phyloP scores from a whole-genome alignment of 2,797 vertebrate species.

The Danio jaintianensis region DNA sequence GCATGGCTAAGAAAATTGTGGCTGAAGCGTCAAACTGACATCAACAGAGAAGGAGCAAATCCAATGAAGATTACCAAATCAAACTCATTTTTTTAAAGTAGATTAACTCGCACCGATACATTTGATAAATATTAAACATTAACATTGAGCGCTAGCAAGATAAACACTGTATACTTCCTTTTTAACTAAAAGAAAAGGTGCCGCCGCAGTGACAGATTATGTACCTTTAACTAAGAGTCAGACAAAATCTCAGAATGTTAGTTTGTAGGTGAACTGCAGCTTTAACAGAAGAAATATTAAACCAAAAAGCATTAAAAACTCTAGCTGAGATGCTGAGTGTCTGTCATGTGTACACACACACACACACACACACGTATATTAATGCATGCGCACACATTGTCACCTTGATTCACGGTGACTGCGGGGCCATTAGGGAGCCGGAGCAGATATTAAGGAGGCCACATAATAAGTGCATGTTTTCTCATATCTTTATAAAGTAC shows the following conservation, averaged over 20 bases:
- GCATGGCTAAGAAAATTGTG: too few relatives aligned
- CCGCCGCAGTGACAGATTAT: too few relatives aligned
- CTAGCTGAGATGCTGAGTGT: background rate
- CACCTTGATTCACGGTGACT: slow-evolving; percentile 40
- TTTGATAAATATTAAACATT: too few relatives aligned
- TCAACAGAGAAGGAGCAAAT: too few relatives aligned
- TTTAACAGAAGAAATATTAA: background rate
- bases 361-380: slow-evolving; percentile 32
- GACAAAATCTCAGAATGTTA: background rate
- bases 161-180: too few relatives aligned
- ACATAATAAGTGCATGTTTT: slow-evolving; percentile 37
- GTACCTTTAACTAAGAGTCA: too few relatives aligned
- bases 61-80: too few relatives aligned
- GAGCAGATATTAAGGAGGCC: slow-evolving; percentile 12
- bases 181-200: too few relatives aligned
- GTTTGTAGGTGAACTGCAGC: background rate
- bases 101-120: too few relatives aligned
- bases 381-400: slow-evolving; percentile 28
- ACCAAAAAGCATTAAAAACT: background rate
- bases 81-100: too few relatives aligned
- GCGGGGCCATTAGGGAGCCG: slow-evolving; percentile 9
- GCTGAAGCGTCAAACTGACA: too few relatives aligned
- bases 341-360: slow-evolving; percentile 35
- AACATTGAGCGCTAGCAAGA: too few relatives aligned
- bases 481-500: slow-evolving; percentile 39